phyloP scores from a whole-genome alignment of 2,797 vertebrate genomes.

The Heterohyrax brucei region DNA sequence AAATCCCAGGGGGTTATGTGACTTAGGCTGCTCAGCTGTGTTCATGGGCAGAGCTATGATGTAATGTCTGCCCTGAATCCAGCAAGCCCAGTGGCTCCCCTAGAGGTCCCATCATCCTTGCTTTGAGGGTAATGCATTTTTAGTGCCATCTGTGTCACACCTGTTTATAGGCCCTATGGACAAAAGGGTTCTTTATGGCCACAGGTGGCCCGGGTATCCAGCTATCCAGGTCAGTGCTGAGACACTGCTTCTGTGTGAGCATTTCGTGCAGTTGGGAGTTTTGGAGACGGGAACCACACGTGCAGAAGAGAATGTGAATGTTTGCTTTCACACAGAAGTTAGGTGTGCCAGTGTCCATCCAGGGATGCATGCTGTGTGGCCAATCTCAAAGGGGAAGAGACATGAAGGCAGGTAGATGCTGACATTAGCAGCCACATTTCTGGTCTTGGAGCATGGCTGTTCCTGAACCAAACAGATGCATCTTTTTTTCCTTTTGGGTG shows the following conservation, averaged over 20 bases:
- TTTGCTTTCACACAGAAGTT: neutral
- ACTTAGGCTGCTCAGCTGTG: accelerated
- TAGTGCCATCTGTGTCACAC: accelerated
- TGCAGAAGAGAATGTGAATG: neutral
- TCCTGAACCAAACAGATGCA: neutral
- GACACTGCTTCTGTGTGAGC: neutral
- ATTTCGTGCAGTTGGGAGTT: accelerated
- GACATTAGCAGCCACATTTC: neutral
- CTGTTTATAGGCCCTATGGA: neutral
- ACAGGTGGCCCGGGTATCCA: accelerated
- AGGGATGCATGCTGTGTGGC: accelerated
- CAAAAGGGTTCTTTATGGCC: neutral
- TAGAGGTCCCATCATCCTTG: accelerated
- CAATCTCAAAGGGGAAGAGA: accelerated
- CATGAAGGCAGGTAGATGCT: neutral
- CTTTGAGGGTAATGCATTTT: neutral
- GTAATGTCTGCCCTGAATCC: accelerated
- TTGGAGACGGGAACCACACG: accelerated
- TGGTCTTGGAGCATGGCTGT: neutral
- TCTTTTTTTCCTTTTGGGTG: neutral
- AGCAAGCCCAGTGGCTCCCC: accelerated
- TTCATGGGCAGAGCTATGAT: accelerated
- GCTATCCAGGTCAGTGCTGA: neutral
- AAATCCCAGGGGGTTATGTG: neutral
- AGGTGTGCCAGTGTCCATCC: accelerated